Conservation (phyloP, 2,113 vertebrate species). For the Glareola pratincola region DNA sequence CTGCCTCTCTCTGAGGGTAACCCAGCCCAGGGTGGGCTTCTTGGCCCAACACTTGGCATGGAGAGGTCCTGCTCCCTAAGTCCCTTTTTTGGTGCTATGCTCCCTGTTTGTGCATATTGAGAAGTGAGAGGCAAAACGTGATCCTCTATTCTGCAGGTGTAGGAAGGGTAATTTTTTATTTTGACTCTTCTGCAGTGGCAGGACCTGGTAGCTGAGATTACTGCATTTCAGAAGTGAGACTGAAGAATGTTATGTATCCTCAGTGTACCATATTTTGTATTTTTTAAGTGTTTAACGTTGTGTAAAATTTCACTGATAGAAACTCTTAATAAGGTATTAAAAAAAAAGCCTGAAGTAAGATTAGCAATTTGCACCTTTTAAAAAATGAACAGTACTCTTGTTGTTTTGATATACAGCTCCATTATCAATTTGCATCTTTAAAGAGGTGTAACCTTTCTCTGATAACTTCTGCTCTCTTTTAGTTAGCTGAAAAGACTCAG, state of each 20-base stretch:
- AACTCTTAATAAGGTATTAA: slow-evolving; percentile 54
- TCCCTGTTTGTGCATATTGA: neutral
- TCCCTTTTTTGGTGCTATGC: neutral
- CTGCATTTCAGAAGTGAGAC: neutral
- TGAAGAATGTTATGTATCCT: neutral
- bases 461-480: slow-evolving; percentile 58
- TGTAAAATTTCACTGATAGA: slow-evolving; percentile 48
- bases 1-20: neutral
- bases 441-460: slow-evolving; percentile 69
- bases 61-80: neutral
- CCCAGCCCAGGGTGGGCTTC: neutral
- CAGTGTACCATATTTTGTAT: neutral
- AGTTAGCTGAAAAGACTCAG: slow-evolving; percentile 56
- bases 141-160: neutral
- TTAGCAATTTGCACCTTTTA: slow-evolving; percentile 72
- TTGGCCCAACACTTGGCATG: neutral
- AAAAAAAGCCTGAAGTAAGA: slow-evolving; percentile 64
- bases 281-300: slow-evolving; percentile 57
- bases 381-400: slow-evolving; percentile 70
- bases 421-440: slow-evolving; percentile 72
- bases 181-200: neutral
- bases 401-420: slow-evolving; percentile 71
- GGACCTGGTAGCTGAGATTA: neutral
- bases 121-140: neutral
- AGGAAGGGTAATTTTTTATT: neutral